Evolutionary conservation across 2,113 vertebrate species (phyloP), one percentile per base, ranked within the genome.

Genomic region (Excalfactoria chinensis): DNA sequence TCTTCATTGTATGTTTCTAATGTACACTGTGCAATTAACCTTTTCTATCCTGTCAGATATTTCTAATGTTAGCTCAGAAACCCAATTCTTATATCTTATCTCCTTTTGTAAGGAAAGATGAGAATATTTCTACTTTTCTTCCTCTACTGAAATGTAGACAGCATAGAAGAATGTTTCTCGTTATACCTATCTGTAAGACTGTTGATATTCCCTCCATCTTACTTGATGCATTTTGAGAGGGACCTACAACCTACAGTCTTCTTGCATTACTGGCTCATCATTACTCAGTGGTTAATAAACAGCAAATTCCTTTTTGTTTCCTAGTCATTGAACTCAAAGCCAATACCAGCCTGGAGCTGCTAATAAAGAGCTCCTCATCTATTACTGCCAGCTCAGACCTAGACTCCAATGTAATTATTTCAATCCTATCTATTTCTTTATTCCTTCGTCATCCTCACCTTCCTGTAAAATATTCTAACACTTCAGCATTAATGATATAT

Each of bases 371-470:
- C 51, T 11, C 12, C 13, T 93, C 25, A 32, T 84, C 12, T 67
- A 26, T 88, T 83, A 80, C 12, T 70, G n/a, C 76, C 68, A 73
- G 32, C 16, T 90, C 46, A 88, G 37, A 76, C 28, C 5, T 83
- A n/a, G 21, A 91, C 64, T 94, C 93, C 73, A 30, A 86, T 62
- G 55, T 32, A 14, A 70, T 59, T 80, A 83, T 67, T 80, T 93
- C 84, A 92, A 40, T 72, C 16, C 11, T 60, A 32, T 79, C 17
- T 62, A 58, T 66, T 90, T 90, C 26, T 70, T 93, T 59, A 77
- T 77, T 88, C n/a, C 23, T 69, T 71, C 60, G 34, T 77, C 40
- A 88, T 37, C 6, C 22, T 84, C 25, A 49, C 72, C 53, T 74
- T 94, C 46, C 64, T 80, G 56, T 84, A n/a, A 90, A 62, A 75